Evolutionary conservation across 2,797 vertebrate genomes (phyloP), one percentile per base, ranked within the genome.

Genomic region (Pteropus rufus): DNA sequence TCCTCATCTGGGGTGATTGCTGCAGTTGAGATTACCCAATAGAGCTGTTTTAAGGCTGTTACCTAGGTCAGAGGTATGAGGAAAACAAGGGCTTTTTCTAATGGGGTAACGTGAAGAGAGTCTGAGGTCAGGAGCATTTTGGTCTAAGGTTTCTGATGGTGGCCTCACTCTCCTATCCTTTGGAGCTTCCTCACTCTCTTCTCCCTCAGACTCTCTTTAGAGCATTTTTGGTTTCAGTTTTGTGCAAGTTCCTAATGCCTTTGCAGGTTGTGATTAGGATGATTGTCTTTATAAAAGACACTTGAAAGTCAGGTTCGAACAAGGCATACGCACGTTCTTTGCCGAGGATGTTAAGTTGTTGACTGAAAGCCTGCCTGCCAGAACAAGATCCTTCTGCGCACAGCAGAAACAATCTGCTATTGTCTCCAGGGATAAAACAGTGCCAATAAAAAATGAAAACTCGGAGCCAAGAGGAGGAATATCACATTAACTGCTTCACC

Each of bases 341-440:
- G 97, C 97, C 91, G 90, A 98, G 97, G 97, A 92, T 97, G 98
- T 97, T 94, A 94, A 97, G 98, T 81, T 96, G 97, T 97, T 94
- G 95, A 97, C 97, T 98, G 95, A 97, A 98, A 97, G 97, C 95
- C 82, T 97, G 97, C 98, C 97, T 98, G 98, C 98, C 98, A 98
- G 98, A 96, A 98, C 98, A 98, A 97, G 98, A 98, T 94, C 93
- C 97, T 98, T 97, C 96, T 95, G 94, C 72, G 58, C 92, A 60
- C 89, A 95, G 72, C 0, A 5, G 98, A 96, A 98, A 98, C 98
- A 98, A 98, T 98, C 98, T 98, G 93, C 98, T 98, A 98, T 98
- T 98, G 98, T 98, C 97, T 98, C 97, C 0, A 0, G 97, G 97
- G 97, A 96, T 90, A 97, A 98, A 96, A 89, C 14, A 15, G 93